These are phyloP conservation scores for Apoda limacodes DNA, from an alignment of 2,888 invertebrate species.

Conservation along the genomic window DNA sequence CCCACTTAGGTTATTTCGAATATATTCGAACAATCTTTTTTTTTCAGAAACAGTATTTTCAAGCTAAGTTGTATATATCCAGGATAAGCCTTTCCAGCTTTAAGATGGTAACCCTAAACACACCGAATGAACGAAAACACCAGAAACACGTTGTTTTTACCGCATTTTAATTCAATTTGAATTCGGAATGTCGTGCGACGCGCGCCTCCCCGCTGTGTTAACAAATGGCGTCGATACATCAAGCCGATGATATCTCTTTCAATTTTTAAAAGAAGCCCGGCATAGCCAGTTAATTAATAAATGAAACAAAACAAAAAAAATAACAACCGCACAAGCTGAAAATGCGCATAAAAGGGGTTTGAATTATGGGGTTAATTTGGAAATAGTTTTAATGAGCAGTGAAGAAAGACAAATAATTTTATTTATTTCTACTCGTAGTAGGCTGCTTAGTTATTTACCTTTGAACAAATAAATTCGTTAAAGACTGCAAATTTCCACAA, in stretches of 20 bases:
- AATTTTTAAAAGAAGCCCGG: conserved; percentile 55
- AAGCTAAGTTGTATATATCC: no score
- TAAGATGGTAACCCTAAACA: not conserved
- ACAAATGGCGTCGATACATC: conserved; percentile 66
- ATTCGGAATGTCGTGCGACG: conserved; percentile 54
- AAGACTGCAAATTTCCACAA: no score
- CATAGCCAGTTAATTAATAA: conserved; percentile 54
- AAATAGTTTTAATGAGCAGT: conserved; percentile 7
- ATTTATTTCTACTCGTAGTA: no score
- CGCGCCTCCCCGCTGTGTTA: conserved; percentile 52
- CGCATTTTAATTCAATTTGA: conserved; percentile 65
- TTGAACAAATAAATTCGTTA: no score
- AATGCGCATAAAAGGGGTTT: no score
- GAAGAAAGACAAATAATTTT: conserved; percentile 1
- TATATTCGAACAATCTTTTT: no score
- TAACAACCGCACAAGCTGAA: conserved; percentile 5
- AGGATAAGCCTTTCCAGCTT: not conserved
- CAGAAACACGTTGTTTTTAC: conserved; percentile 65
- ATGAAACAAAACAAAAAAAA: conserved; percentile 27
- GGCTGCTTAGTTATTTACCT: no score
- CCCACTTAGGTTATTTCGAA: no score
- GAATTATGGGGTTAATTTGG: conserved; percentile 4
- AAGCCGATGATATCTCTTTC: conserved; percentile 67
- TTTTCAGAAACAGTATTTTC: no score
- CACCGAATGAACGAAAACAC: conserved; percentile 25